Percentiles rank a stretch among this genome's conserved stretches.
These are phyloP conservation scores for Drosophila infuscata DNA, from an alignment of 2,888 invertebrate species.

Conservation along the genomic window DNA sequence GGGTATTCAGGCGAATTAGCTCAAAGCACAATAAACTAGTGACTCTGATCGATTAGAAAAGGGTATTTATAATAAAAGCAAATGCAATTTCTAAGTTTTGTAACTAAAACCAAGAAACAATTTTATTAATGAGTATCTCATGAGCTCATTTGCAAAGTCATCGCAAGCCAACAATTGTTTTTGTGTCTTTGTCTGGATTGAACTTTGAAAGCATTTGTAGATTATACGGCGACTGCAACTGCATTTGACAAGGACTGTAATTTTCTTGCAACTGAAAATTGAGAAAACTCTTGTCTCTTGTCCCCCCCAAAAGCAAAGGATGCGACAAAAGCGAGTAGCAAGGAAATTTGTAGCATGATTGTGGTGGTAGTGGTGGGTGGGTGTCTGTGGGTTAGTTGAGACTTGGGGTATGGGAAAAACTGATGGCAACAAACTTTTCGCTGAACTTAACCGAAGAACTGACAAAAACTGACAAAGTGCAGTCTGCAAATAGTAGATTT, in stretches of 20 bases:
- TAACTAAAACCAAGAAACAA: background rate
- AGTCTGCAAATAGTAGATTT: conserved; percentile 55
- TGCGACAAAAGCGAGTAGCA: conserved; percentile 5
- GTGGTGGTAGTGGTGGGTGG: background rate
- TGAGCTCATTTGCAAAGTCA: background rate
- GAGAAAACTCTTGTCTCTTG: conserved; percentile 40
- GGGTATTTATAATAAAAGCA: background rate
- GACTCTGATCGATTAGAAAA: background rate
- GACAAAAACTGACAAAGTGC: conserved; percentile 74
- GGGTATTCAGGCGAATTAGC: no score
- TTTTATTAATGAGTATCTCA: conserved; percentile 12
- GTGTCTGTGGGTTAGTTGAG: background rate
- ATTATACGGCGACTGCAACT: conserved; percentile 55
- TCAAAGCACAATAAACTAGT: background rate
- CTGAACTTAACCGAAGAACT: conserved; percentile 61
- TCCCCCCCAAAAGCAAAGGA: conserved; percentile 21
- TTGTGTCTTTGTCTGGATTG: conserved; percentile 36
- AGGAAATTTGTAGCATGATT: background rate
- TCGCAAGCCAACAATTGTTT: conserved; percentile 13
- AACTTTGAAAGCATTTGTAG: conserved; percentile 59
- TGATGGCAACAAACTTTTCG: conserved; percentile 48
- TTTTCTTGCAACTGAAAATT: conserved; percentile 57
- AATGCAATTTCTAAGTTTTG: accelerated
- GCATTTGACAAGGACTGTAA: conserved; percentile 70
- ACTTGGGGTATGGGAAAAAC: background rate